A percentile compares a stretch with the other conserved stretches of the same genome.
These are phyloP conservation scores for Brachionus paranguensis DNA, from an alignment of 1,140 invertebrate genomes.

Conservation along the genomic window DNA sequence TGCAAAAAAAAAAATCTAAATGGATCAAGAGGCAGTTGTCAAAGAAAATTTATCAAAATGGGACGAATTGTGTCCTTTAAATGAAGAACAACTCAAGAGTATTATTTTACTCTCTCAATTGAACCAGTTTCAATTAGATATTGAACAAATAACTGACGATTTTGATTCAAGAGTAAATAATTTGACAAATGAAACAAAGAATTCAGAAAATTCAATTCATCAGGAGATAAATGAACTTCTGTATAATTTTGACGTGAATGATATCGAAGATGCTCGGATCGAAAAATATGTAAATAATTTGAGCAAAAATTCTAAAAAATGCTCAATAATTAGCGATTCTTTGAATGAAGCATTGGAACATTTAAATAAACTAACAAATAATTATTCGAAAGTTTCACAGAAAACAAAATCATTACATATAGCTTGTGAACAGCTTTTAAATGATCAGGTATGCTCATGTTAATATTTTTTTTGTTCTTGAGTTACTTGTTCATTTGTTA, in stretches of 20 bases:
- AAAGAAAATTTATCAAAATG: slow-evolving; percentile 26
- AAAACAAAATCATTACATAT: slow-evolving; percentile 31
- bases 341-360: neutral
- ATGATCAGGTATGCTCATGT: neutral
- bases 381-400: slow-evolving; percentile 30
- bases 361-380: neutral
- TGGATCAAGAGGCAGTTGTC: neutral
- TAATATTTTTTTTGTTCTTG: neutral
- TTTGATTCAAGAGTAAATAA: neutral
- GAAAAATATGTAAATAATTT: slow-evolving; percentile 20
- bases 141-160: neutral
- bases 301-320: slow-evolving; percentile 24
- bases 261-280: slow-evolving; percentile 6
- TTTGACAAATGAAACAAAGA: neutral
- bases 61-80: slow-evolving; percentile 19
- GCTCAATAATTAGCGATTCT: neutral
- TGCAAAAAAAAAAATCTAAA: neutral
- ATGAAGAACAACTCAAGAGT: slow-evolving; percentile 8
- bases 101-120: neutral
- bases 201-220: neutral
- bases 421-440: slow-evolving; percentile 37
- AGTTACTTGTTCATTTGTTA: too few species aligned
- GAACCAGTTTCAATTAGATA: slow-evolving; percentile 13
- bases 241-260: slow-evolving; percentile 28
- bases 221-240: slow-evolving; percentile 7